phyloP scores from a whole-genome alignment of 1,140 invertebrate genomes.

The Drosophila sp. region DNA sequence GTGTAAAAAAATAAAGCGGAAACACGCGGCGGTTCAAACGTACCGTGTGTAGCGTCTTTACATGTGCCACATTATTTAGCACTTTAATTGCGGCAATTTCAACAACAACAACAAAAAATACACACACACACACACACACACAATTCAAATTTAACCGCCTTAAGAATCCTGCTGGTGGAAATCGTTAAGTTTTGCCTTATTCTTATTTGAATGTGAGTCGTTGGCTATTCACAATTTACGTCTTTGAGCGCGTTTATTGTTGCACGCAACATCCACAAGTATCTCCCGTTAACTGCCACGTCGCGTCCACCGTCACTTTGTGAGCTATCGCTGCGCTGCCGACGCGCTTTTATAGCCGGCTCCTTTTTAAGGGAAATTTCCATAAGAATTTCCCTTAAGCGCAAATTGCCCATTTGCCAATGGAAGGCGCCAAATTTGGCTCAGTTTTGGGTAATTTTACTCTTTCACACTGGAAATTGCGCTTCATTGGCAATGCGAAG shows the following conservation, averaged over 20 bases:
- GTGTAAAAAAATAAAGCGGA: too few relatives aligned
- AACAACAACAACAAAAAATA: conserved; percentile 23
- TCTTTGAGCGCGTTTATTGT: conserved; percentile 10
- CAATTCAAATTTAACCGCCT: conserved; percentile 17
- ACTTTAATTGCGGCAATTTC: conserved; percentile 30
- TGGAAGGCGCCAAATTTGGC: conserved; percentile 20
- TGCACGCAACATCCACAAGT: background rate
- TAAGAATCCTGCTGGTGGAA: conserved; percentile 1
- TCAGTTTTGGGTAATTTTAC: conserved; percentile 1
- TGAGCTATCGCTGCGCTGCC: conserved; percentile 26
- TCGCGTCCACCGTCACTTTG: conserved; percentile 33
- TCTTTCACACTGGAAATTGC: conserved; percentile 22
- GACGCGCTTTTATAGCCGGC: conserved; percentile 47
- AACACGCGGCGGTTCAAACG: conserved; percentile 18
- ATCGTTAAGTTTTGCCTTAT: conserved; percentile 6
- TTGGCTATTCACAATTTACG: conserved; percentile 13
- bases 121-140: conserved; percentile 7
- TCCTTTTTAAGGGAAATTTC: conserved; percentile 23
- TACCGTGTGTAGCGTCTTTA: conserved; percentile 27
- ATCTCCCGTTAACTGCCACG: conserved; percentile 9
- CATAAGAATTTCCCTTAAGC: conserved; percentile 17
- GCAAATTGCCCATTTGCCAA: conserved; percentile 7
- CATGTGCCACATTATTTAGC: conserved; percentile 42
- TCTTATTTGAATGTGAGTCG: background rate
- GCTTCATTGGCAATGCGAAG: background rate